Percentiles rank a stretch among this genome's conserved stretches.
These are phyloP conservation scores for Cheilinus undulatus DNA, from an alignment of 2,113 vertebrate genomes.

Conservation along the genomic window DNA sequence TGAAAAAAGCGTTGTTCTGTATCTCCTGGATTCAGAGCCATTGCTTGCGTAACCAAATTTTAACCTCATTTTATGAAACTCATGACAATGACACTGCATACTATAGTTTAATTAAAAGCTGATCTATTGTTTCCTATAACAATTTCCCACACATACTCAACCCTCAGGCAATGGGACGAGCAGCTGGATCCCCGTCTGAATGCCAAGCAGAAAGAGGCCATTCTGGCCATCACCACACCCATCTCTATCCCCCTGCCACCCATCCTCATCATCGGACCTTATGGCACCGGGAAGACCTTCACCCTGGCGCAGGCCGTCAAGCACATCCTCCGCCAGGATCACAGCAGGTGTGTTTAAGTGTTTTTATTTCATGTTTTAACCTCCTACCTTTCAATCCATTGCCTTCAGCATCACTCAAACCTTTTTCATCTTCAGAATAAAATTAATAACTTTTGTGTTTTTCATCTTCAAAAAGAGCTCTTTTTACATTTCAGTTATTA, in stretches of 20 bases:
- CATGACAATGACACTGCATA: too few species aligned
- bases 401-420: not conserved
- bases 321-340: constrained; percentile 96
- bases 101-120: not conserved
- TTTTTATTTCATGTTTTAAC: not conserved
- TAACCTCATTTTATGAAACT: too few species aligned
- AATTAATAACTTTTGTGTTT: too few species aligned
- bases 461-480: too few species aligned
- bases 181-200: constrained; percentile 98
- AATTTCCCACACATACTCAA: not conserved
- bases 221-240: constrained; percentile 97
- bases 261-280: constrained; percentile 97
- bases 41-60: too few species aligned
- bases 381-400: too few species aligned
- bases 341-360: constrained; percentile 86
- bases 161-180: constrained; percentile 96
- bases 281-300: constrained; percentile 99
- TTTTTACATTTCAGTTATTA: too few species aligned
- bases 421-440: not conserved
- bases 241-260: constrained; percentile 92
- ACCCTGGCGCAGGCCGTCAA: constrained; percentile 98
- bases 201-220: constrained; percentile 98
- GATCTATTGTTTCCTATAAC: constrained; percentile 1
- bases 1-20: too few species aligned
- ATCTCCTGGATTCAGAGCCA: too few species aligned